These are phyloP conservation scores for Nannoperca obscura DNA, from an alignment of 2,797 vertebrate genomes.

Conservation along the genomic window DNA sequence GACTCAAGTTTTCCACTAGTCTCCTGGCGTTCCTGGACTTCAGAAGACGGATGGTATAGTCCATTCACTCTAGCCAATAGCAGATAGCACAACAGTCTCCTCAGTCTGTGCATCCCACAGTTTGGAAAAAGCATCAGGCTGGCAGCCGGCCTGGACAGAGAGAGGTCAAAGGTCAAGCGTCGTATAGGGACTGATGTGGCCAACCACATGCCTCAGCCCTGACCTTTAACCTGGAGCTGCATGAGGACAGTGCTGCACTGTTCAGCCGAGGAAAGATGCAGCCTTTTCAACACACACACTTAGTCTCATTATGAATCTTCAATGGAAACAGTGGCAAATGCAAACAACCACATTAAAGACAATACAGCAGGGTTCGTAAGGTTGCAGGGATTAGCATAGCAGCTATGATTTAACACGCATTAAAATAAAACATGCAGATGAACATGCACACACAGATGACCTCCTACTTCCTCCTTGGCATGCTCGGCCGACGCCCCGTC, in stretches of 20 bases:
- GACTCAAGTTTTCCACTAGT: conserved; percentile 61
- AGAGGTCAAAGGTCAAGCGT: conserved; percentile 60
- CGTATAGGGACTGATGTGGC: conserved; percentile 64
- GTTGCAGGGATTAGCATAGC: conserved; percentile 29
- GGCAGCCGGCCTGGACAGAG: conserved; percentile 45
- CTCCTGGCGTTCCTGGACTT: conserved; percentile 37
- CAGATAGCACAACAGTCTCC: conserved; percentile 27
- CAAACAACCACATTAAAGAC: conserved; percentile 40
- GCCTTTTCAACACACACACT: background rate
- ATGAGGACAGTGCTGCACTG: conserved; percentile 57
- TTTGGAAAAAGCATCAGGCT: conserved; percentile 52
- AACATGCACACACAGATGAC: conserved; percentile 46
- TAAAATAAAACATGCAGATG: conserved; percentile 24
- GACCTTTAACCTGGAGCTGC: conserved; percentile 70
- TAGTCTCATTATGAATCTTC: conserved; percentile 13
- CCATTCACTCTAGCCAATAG: conserved; percentile 16
- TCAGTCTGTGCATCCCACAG: conserved; percentile 40
- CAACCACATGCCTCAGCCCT: conserved; percentile 67
- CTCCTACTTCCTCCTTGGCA: conserved; percentile 63
- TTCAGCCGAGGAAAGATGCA: conserved; percentile 30
- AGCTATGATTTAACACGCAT: conserved; percentile 40
- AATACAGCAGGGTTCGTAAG: conserved; percentile 3
- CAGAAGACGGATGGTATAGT: conserved; percentile 27
- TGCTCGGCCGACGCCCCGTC: conserved; percentile 59
- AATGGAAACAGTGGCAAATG: conserved; percentile 35